These are phyloP conservation scores for Zoanthus sociatus DNA, from an alignment of 92 coral and sea anemone species.

Conservation along the genomic window DNA sequence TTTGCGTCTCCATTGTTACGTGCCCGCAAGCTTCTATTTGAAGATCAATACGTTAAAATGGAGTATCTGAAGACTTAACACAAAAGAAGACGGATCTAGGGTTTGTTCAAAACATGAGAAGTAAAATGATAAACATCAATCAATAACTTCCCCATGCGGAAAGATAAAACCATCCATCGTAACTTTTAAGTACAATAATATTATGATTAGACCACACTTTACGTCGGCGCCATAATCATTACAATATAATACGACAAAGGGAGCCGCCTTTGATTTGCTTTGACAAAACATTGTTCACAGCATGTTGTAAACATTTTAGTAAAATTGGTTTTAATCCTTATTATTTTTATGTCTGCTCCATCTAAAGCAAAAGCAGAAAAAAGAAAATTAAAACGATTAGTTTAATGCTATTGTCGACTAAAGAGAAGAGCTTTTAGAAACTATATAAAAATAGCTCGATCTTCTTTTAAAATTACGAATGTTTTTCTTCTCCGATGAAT, in stretches of 20 bases:
- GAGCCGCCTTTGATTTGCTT: neutral
- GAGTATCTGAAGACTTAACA: too few species aligned
- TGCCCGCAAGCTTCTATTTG: too few species aligned
- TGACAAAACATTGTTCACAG: neutral
- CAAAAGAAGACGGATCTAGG: too few species aligned
- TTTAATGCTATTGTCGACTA: too few species aligned
- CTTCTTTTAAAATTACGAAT: neutral
- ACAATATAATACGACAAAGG: neutral
- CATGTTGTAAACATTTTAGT: neutral
- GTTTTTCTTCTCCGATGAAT: neutral
- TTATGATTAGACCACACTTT: neutral
- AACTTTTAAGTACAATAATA: too few species aligned
- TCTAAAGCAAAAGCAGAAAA: neutral
- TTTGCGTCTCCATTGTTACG: too few species aligned
- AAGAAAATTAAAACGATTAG: too few species aligned
- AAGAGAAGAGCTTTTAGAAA: neutral
- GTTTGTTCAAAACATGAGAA: too few species aligned
- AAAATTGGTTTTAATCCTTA: neutral
- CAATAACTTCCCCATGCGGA: too few species aligned
- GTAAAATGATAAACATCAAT: too few species aligned
- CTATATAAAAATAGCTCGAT: neutral
- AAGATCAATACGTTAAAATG: too few species aligned
- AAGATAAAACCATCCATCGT: too few species aligned
- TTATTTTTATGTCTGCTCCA: neutral
- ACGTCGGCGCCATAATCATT: neutral